Evolutionary conservation across 1,140 invertebrate genomes (phyloP).

Genomic region (Piezodorus guildinii): DNA sequence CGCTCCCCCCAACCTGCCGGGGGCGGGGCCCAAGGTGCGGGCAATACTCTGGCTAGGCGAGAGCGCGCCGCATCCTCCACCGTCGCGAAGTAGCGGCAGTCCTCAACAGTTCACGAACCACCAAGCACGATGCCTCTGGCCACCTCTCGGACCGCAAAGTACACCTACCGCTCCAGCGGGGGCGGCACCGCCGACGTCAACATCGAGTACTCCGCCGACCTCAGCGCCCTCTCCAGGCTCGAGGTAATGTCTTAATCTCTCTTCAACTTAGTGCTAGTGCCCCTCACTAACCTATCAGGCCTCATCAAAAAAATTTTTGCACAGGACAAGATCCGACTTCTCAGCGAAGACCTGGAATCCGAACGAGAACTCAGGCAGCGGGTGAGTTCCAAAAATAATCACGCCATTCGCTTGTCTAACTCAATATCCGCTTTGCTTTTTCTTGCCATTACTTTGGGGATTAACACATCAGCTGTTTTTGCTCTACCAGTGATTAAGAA

Average conservation of each 20-base stretch:
- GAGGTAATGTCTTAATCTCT: constrained; percentile 54
- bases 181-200: constrained; percentile 75
- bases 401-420: too few species aligned
- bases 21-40: not conserved
- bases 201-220: constrained; percentile 86
- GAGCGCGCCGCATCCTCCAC: constrained; percentile 2
- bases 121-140: constrained; percentile 18
- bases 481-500: too few species aligned
- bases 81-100: not conserved
- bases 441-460: too few species aligned
- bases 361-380: constrained; percentile 93
- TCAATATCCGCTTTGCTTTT: too few species aligned
- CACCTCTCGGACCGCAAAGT: constrained; percentile 55
- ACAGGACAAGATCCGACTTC: constrained; percentile 92
- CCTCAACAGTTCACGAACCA: too few species aligned
- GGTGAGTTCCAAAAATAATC: constrained; percentile 51
- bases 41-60: constrained; percentile 4
- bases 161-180: constrained; percentile 72
- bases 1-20: not conserved
- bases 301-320: constrained; percentile 16
- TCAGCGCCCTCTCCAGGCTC: constrained; percentile 80
- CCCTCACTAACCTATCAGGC: not conserved
- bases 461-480: too few species aligned
- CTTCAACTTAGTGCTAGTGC: not conserved
- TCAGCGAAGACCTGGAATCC: constrained; percentile 92